Evolutionary conservation across 2,113 vertebrate species (phyloP).

Genomic region (Urocitellus parryii): DNA sequence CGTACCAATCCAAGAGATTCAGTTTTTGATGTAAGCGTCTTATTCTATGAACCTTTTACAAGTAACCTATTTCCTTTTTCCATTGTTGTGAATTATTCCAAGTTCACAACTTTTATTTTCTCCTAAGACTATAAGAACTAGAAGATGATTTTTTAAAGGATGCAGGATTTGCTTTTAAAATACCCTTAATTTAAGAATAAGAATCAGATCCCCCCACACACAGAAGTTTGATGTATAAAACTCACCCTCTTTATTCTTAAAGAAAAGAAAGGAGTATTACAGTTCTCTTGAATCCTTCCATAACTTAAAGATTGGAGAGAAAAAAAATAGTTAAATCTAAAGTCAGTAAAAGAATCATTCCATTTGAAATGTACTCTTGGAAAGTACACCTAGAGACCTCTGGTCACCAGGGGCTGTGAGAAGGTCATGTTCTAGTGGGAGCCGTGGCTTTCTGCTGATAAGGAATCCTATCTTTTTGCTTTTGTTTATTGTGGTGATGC

Average conservation of each 20-base stretch:
- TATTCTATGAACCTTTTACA: not conserved
- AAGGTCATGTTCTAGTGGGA: not conserved
- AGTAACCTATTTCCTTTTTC: slow-evolving; percentile 34
- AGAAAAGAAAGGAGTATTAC: not conserved
- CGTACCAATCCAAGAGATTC: not conserved
- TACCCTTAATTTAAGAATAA: slow-evolving; percentile 9
- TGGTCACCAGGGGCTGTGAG: not conserved
- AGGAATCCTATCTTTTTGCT: not conserved
- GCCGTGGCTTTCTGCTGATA: not conserved
- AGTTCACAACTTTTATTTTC: slow-evolving; percentile 45
- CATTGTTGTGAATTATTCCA: slow-evolving; percentile 11
- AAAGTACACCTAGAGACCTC: not conserved
- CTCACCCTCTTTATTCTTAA: not conserved
- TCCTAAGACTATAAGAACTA: slow-evolving; percentile 26
- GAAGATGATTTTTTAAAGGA: slow-evolving; percentile 47
- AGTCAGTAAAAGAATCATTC: not conserved
- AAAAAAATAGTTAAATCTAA: slow-evolving; percentile 9
- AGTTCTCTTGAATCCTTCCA: slow-evolving; percentile 23
- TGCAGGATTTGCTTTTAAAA: slow-evolving; percentile 50
- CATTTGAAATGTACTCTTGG: slow-evolving; percentile 33
- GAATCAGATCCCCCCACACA: not conserved
- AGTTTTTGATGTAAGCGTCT: not conserved
- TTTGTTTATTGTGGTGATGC: not conserved
- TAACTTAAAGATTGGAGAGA: not conserved
- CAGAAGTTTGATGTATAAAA: not conserved